phyloP scores from a whole-genome alignment of 1,140 invertebrate species.

The Calephelis nemesis region DNA sequence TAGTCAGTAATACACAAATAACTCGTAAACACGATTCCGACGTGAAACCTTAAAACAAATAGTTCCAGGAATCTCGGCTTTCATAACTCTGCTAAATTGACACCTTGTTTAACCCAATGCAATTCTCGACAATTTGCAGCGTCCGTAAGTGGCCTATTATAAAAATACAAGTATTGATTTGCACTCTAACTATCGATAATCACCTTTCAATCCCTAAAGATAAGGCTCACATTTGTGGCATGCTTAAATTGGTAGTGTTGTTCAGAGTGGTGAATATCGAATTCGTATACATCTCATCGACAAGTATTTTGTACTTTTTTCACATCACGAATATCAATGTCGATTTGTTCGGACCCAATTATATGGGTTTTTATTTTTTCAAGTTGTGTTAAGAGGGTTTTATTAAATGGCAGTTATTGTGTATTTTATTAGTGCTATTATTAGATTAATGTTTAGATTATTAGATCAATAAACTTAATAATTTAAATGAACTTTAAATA shows the following conservation, averaged over 20 bases:
- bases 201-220: conserved; percentile 15
- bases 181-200: conserved; percentile 33
- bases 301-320: conserved; percentile 69
- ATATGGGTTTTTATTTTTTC: conserved; percentile 47
- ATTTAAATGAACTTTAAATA: background rate
- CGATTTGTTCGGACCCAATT: conserved; percentile 72
- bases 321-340: conserved; percentile 76
- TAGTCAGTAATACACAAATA: conserved; percentile 59
- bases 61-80: conserved; percentile 71
- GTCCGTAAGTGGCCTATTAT: conserved; percentile 76
- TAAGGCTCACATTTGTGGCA: conserved; percentile 31
- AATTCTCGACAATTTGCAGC: conserved; percentile 71
- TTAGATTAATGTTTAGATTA: conserved; percentile 6
- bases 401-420: conserved; percentile 29
- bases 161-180: conserved; percentile 39
- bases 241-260: conserved; percentile 44
- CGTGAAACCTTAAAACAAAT: conserved; percentile 70
- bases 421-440: conserved; percentile 8
- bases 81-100: conserved; percentile 78
- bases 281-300: conserved; percentile 60
- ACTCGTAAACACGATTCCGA: conserved; percentile 48
- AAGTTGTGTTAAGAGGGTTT: conserved; percentile 25
- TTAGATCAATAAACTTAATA: conserved; percentile 8
- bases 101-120: conserved; percentile 72
- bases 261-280: conserved; percentile 55